Base-by-base conservation (phyloP, 2,888 invertebrate species). In the Cantharis nigra region DNA sequence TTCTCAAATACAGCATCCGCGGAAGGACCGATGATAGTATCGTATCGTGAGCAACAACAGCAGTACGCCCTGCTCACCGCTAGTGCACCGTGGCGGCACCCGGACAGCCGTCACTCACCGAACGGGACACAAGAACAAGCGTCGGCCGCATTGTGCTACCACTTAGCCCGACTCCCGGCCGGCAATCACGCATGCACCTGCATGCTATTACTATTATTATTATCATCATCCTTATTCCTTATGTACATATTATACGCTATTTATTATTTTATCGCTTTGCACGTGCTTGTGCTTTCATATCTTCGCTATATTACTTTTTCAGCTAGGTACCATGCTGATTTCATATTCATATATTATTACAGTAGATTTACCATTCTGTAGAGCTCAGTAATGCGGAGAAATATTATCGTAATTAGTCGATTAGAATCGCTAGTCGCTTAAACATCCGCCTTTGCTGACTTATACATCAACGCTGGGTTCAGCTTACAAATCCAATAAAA, bases 1-100 rank as follows among this genome's bases (percentile, higher is more conserved):
- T 94, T 94, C 94, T 94, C 93, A 91, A 90, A 91, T 94, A 94
- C 94, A 93, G 93, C 94, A 93, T 91, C 93, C 92, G 94, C 93
- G 92, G 94, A 93, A 94, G 94, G 93, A 85, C 91, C 92, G 92
- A 91, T 83, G 83, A 85, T 86, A 84, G 85, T 49, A n/a, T 85
- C 83, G 84, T 85, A 80, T 86, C 85, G 90, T 90, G 91, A 86
- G 86, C 86, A 86, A 86, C 84, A 86, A 86, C 84, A 86, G 85
- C 85, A 85, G 89, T 90, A 90, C 90, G 90, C 89, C 89, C 88
- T 90, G 89, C 89, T 90, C 90, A 91, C 90, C 89, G 89, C 90
- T 90, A 90, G 90, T 88, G 86, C 90, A 90, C 91, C 87, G 90
- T 88, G 85, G 84, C 85, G 85, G 85, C 85, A 84, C 85, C 84